Evolutionary conservation across 1,140 invertebrate genomes (phyloP).

Genomic region (Drosophila obscura): DNA sequence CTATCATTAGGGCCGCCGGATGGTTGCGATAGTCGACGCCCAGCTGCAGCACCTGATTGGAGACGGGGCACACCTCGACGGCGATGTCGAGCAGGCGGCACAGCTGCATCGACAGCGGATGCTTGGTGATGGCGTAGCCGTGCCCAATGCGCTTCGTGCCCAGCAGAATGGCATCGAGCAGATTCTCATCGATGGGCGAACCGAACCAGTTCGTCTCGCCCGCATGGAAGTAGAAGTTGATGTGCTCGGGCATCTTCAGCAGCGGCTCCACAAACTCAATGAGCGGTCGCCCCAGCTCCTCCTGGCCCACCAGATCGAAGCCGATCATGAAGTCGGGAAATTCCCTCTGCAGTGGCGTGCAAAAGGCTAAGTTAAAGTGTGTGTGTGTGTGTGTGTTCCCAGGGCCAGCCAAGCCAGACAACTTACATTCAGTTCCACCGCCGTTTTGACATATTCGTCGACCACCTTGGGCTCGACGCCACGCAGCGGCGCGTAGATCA

Average conservation of each 20-base stretch:
- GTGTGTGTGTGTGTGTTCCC: too few relatives aligned
- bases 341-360: slow-evolving; percentile 23
- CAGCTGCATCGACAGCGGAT: slow-evolving; percentile 87
- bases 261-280: slow-evolving; percentile 86
- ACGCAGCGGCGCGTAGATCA: slow-evolving; percentile 88
- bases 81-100: slow-evolving; percentile 87
- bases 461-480: slow-evolving; percentile 78
- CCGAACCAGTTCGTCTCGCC: slow-evolving; percentile 92
- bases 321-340: slow-evolving; percentile 86
- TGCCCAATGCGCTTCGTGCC: slow-evolving; percentile 89
- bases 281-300: slow-evolving; percentile 87
- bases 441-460: slow-evolving; percentile 84
- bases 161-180: slow-evolving; percentile 91
- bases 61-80: slow-evolving; percentile 92
- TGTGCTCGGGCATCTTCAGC: slow-evolving; percentile 84
- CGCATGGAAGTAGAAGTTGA: slow-evolving; percentile 91
- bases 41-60: slow-evolving; percentile 90
- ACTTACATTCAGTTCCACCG: slow-evolving; percentile 48
- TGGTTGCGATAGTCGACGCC: slow-evolving; percentile 92
- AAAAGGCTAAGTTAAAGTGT: neutral
- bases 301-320: slow-evolving; percentile 91
- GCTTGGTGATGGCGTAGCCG: slow-evolving; percentile 89
- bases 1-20: slow-evolving; percentile 88
- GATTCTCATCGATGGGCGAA: slow-evolving; percentile 87
- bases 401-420: too few relatives aligned